Evolutionary conservation across 2,888 invertebrate genomes (phyloP).

Genomic region (Zonitis immaculata): DNA sequence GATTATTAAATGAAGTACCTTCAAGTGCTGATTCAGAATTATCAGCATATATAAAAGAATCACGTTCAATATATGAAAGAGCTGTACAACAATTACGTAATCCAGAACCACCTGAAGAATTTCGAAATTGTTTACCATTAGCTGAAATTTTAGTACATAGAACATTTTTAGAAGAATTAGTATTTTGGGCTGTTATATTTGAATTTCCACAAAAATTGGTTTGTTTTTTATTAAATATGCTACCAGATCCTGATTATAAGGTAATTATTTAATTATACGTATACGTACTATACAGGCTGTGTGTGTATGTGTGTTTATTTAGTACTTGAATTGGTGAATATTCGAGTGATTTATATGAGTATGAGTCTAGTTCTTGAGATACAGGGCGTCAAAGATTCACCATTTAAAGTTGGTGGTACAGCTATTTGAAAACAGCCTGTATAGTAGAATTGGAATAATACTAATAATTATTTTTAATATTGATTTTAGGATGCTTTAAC

Average conservation of each 20-base stretch:
- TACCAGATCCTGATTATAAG: slow-evolving; percentile 94
- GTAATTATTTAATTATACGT: slow-evolving; percentile 48
- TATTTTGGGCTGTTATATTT: slow-evolving; percentile 97
- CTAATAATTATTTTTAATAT: too few species aligned
- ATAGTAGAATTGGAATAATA: too few species aligned
- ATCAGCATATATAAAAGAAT: slow-evolving; percentile 67
- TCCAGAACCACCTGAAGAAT: slow-evolving; percentile 67
- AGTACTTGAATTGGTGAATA: too few species aligned
- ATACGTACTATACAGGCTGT: too few species aligned
- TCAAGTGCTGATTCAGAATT: slow-evolving; percentile 63
- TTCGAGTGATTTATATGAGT: too few species aligned
- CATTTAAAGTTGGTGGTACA: too few species aligned
- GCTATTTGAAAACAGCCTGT: too few species aligned
- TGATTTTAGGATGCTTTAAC: slow-evolving; percentile 78
- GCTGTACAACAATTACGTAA: slow-evolving; percentile 73
- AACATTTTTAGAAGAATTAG: slow-evolving; percentile 88
- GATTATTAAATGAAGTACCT: slow-evolving; percentile 62
- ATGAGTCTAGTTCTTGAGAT: too few species aligned
- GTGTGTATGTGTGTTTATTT: too few species aligned
- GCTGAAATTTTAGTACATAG: slow-evolving; percentile 75
- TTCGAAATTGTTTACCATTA: slow-evolving; percentile 74
- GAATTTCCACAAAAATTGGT: slow-evolving; percentile 97
- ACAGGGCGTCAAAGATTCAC: too few species aligned
- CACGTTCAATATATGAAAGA: slow-evolving; percentile 71
- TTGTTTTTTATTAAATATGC: slow-evolving; percentile 88